Conservation (phyloP, 2,888 invertebrate genomes). For the Aelia acuminata region DNA sequence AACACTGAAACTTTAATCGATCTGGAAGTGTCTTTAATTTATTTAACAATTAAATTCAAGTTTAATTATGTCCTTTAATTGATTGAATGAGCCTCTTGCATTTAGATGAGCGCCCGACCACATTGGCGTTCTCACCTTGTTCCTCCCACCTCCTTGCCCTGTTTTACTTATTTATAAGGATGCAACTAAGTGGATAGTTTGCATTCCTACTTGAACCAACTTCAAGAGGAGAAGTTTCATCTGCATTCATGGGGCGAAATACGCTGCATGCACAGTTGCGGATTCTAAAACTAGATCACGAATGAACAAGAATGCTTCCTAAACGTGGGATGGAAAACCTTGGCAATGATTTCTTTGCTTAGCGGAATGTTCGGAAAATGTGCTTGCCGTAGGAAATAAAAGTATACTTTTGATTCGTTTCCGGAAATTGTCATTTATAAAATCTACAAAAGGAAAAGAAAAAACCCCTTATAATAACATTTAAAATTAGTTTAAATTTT, state of each 20-base stretch:
- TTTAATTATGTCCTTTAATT: background rate
- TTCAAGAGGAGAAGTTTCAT: background rate
- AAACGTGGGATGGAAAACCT: slow-evolving; percentile 32
- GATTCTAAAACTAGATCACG: slow-evolving; percentile 21
- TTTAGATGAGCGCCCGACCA: background rate
- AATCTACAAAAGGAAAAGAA: too few relatives aligned
- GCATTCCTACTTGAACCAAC: background rate
- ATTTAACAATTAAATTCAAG: background rate
- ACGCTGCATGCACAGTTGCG: slow-evolving; percentile 12
- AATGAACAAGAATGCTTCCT: background rate
- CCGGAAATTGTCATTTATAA: too few relatives aligned
- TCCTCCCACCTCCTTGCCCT: background rate
- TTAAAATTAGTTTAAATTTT: too few relatives aligned
- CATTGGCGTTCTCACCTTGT: background rate
- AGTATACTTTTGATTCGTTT: background rate
- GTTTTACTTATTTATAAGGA: slow-evolving; percentile 16
- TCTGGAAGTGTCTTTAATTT: background rate
- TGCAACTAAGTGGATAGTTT: slow-evolving; percentile 13
- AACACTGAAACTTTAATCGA: background rate
- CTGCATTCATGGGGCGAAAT: background rate
- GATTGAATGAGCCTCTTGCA: background rate
- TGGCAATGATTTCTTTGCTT: background rate
- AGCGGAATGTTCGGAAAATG: background rate
- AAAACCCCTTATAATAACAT: too few relatives aligned
- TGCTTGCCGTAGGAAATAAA: background rate